Evolutionary conservation across 2,888 invertebrate genomes (phyloP).

Genomic region (Scaptomyza polygonia): DNA sequence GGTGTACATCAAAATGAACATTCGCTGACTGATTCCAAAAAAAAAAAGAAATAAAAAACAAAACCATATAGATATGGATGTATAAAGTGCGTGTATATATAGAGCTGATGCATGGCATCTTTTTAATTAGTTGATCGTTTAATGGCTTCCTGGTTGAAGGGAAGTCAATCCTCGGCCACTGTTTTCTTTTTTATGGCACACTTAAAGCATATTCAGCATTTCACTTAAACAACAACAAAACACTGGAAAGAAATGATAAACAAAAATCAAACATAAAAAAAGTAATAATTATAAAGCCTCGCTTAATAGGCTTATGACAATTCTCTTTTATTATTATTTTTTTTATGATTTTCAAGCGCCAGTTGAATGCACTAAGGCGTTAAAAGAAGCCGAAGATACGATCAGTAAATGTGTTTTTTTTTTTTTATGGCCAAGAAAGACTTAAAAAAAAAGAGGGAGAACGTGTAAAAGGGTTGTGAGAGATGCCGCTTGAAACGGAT

Average conservation of each 20-base stretch:
- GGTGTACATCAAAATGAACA: constrained; percentile 16
- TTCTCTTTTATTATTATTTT: constrained; percentile 25
- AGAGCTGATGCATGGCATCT: constrained; percentile 38
- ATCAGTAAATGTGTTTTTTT: constrained; percentile 53
- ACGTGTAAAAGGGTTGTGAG: constrained; percentile 6
- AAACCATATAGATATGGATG: constrained; percentile 3
- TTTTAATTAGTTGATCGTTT: constrained; percentile 74
- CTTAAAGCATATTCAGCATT: constrained; percentile 46
- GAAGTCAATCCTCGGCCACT: constrained; percentile 51
- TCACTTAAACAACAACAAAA: constrained; percentile 36
- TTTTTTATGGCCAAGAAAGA: constrained; percentile 51
- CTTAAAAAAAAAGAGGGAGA: not conserved
- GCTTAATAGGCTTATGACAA: constrained; percentile 79
- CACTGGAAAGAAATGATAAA: constrained; percentile 6
- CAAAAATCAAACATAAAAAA: constrained; percentile 9
- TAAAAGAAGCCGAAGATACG: constrained; percentile 41
- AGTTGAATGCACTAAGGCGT: constrained; percentile 70
- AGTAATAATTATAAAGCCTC: constrained; percentile 45
- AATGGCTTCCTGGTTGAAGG: constrained; percentile 72
- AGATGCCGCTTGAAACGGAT: constrained; percentile 54
- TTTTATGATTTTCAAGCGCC: constrained; percentile 43
- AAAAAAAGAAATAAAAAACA: no score
- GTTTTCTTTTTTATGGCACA: constrained; percentile 67
- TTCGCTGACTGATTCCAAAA: constrained; percentile 10
- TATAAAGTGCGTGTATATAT: constrained; percentile 5